A percentile compares a stretch with the other conserved stretches of the same genome.
phyloP scores from a whole-genome alignment of 2,797 vertebrate species.

The Caiman crocodilus region DNA sequence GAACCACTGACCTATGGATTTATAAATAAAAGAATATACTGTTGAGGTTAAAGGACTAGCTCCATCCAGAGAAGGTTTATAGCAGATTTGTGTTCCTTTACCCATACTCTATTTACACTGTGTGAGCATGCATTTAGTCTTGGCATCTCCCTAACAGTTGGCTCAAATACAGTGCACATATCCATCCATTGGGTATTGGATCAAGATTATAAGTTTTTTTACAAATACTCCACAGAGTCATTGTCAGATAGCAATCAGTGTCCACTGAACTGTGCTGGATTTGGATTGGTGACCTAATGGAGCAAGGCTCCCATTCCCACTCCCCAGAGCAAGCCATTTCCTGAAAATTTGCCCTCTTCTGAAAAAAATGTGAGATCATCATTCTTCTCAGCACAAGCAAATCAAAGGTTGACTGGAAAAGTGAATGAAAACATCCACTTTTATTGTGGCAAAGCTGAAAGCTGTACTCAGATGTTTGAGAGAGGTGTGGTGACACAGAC shows the following conservation, averaged over 20 bases:
- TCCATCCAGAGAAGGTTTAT: neutral
- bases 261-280: neutral
- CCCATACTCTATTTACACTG: neutral
- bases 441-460: neutral
- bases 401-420: neutral
- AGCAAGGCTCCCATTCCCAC: neutral
- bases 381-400: neutral
- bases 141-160: neutral
- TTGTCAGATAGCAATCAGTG: neutral
- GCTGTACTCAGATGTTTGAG: neutral
- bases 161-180: neutral
- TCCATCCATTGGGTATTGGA: neutral
- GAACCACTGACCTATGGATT: neutral
- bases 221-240: neutral
- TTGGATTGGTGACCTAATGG: neutral
- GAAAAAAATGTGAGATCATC: neutral
- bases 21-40: neutral
- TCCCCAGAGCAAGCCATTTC: neutral
- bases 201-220: neutral
- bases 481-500: rapidly evolving
- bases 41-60: neutral
- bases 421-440: neutral
- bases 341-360: neutral
- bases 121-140: neutral
- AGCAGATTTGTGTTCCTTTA: neutral